These are phyloP conservation scores for Bolinopsis microptera DNA, from an alignment of 37 sponge, comb jelly and placozoan species.

Conservation along the genomic window DNA sequence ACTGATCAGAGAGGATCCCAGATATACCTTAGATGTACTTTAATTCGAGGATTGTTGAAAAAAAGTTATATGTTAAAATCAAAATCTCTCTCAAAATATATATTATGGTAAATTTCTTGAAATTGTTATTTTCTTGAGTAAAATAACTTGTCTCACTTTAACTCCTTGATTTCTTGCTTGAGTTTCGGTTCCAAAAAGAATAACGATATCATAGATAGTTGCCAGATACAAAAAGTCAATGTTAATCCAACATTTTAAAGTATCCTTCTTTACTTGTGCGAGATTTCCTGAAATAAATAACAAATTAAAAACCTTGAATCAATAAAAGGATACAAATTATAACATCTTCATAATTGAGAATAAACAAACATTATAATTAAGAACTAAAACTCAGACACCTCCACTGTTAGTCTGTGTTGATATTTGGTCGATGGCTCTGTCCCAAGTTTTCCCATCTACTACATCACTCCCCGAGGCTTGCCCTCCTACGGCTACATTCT, in stretches of 20 bases:
- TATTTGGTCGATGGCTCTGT: neutral
- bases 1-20: neutral
- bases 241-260: neutral
- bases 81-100: too few relatives aligned
- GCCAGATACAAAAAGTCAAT: neutral
- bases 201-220: neutral
- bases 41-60: too few relatives aligned
- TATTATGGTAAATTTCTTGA: too few relatives aligned
- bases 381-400: too few relatives aligned
- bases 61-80: too few relatives aligned
- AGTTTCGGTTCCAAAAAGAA: neutral
- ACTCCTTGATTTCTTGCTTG: neutral
- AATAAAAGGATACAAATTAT: too few relatives aligned
- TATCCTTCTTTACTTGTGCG: neutral
- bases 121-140: too few relatives aligned
- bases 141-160: too few relatives aligned
- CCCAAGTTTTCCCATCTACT: neutral
- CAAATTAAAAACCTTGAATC: neutral
- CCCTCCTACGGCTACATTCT: neutral
- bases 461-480: neutral
- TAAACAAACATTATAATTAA: too few relatives aligned
- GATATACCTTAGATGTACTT: neutral
- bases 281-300: neutral
- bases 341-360: too few relatives aligned
- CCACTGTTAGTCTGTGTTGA: too few relatives aligned